phyloP scores from a whole-genome alignment of 2,797 vertebrate species.

The Paramormyrops hopkinsi region DNA sequence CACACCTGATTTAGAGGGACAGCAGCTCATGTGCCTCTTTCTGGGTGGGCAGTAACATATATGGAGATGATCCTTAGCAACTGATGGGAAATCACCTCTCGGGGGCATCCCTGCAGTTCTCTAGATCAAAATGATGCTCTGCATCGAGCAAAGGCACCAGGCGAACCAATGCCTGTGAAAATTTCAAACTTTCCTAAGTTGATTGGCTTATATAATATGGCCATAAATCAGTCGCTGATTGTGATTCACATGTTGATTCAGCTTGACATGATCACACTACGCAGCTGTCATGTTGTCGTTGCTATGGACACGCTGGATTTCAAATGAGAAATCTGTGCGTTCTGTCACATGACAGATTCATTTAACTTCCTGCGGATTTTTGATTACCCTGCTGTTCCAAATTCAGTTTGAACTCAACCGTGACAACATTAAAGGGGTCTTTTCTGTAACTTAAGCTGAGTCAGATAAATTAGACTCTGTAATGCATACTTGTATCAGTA shows the following conservation, averaged over 20 bases:
- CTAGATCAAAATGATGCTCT: neutral
- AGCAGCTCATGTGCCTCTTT: neutral
- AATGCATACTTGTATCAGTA: neutral
- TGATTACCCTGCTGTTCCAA: neutral
- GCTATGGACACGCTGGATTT: slow-evolving; percentile 6
- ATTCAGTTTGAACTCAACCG: neutral
- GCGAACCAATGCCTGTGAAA: neutral
- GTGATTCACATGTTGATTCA: neutral
- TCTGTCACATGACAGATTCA: neutral
- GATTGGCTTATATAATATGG: neutral
- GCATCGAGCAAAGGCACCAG: neutral
- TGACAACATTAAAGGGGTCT: neutral
- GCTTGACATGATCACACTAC: neutral
- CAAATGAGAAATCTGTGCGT: neutral
- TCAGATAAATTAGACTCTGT: neutral
- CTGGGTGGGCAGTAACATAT: neutral
- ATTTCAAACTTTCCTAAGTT: neutral
- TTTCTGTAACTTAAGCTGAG: neutral
- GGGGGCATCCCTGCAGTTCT: neutral
- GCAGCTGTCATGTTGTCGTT: neutral
- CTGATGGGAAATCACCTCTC: slow-evolving; percentile 37
- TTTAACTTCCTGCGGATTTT: neutral
- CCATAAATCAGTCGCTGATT: neutral
- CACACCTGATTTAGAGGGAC: neutral
- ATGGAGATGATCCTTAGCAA: neutral